These are phyloP conservation scores for Plutomurus gul DNA, from an alignment of 1,140 invertebrate genomes.

Conservation along the genomic window DNA sequence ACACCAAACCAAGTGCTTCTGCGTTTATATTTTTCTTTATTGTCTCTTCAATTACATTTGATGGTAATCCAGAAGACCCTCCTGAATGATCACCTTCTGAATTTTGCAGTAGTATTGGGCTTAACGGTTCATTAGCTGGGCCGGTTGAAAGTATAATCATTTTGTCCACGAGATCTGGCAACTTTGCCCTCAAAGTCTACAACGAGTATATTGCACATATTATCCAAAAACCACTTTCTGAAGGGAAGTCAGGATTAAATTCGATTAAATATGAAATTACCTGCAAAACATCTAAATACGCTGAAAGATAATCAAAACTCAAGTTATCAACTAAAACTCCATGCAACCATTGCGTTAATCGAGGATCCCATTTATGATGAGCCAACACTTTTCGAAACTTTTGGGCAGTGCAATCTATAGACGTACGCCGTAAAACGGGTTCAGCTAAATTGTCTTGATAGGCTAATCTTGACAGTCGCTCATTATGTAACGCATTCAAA, in stretches of 20 bases:
- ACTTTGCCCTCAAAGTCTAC: slow-evolving; percentile 73
- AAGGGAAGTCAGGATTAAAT: too few relatives aligned
- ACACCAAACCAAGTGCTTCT: slow-evolving; percentile 68
- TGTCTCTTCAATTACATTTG: neutral
- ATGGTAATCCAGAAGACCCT: neutral
- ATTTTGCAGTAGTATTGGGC: neutral
- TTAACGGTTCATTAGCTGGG: slow-evolving; percentile 39
- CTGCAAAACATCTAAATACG: slow-evolving; percentile 78
- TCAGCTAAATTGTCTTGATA: slow-evolving; percentile 64
- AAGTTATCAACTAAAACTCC: slow-evolving; percentile 72
- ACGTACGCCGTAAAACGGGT: slow-evolving; percentile 69
- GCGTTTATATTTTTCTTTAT: slow-evolving; percentile 54
- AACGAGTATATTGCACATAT: slow-evolving; percentile 48
- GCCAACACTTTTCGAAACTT: slow-evolving; percentile 70
- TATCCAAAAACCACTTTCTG: neutral
- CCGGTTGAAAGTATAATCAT: slow-evolving; percentile 66
- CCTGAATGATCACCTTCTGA: neutral
- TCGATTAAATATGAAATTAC: too few relatives aligned
- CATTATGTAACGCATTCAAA: slow-evolving; percentile 70
- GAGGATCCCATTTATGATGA: slow-evolving; percentile 70
- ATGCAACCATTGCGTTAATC: slow-evolving; percentile 79
- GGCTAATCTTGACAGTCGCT: slow-evolving; percentile 71
- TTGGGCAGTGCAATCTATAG: slow-evolving; percentile 72
- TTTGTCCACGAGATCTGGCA: slow-evolving; percentile 77
- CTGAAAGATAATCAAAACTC: slow-evolving; percentile 67